Percentiles rank a stretch among this genome's conserved stretches.
Conservation (phyloP, 2,888 invertebrate species). For the Octodonta nipae region DNA sequence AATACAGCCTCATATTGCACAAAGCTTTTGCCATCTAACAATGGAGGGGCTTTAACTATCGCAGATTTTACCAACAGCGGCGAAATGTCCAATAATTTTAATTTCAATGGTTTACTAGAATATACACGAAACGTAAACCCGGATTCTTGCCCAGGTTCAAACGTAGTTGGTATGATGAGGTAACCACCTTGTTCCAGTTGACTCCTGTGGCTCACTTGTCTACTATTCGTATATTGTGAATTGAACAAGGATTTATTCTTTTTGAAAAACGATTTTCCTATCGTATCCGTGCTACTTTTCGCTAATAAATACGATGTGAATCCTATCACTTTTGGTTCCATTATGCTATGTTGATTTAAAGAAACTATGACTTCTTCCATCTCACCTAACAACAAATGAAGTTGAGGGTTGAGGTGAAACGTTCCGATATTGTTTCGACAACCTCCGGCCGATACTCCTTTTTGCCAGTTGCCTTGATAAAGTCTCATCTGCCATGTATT, state of each 20-base stretch:
- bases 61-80: constrained; percentile 60
- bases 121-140: constrained; percentile 74
- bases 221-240: constrained; percentile 82
- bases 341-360: constrained; percentile 76
- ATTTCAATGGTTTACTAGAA: constrained; percentile 61
- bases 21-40: constrained; percentile 57
- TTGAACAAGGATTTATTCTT: constrained; percentile 75
- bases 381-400: constrained; percentile 65
- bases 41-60: constrained; percentile 60
- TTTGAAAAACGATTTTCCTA: constrained; percentile 67
- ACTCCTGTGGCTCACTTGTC: constrained; percentile 58
- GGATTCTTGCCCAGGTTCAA: constrained; percentile 81
- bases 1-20: constrained; percentile 82
- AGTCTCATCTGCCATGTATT: constrained; percentile 79
- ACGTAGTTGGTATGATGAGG: constrained; percentile 77
- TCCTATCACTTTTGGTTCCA: constrained; percentile 86
- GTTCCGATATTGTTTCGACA: constrained; percentile 83
- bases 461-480: constrained; percentile 68
- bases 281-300: constrained; percentile 58
- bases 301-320: constrained; percentile 72
- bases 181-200: constrained; percentile 70
- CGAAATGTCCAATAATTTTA: constrained; percentile 55
- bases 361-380: constrained; percentile 73
- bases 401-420: constrained; percentile 85
- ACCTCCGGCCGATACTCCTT: constrained; percentile 77